A percentile compares a stretch with the other conserved stretches of the same genome.
Conservation (phyloP, 2,113 vertebrate genomes). For the Taurulus bubalis region DNA sequence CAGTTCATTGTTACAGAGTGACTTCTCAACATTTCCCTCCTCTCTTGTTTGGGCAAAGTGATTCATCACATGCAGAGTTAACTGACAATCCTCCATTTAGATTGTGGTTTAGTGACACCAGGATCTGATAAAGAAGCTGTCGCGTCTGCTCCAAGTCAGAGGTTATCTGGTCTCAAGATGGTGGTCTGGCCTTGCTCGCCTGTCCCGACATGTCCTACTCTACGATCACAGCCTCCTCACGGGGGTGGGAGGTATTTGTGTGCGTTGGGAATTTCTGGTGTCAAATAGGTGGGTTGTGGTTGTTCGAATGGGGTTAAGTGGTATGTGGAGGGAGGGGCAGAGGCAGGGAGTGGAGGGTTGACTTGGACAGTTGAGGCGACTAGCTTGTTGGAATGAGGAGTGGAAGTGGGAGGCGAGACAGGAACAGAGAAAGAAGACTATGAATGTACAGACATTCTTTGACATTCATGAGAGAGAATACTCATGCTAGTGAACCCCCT, state of each 20-base stretch:
- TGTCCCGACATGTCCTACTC: conserved; percentile 50
- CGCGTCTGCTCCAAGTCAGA: conserved; percentile 41
- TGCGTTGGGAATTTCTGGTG: conserved; percentile 54
- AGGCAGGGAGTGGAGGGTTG: conserved; percentile 35
- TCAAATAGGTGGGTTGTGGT: conserved; percentile 51
- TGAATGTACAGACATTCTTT: neutral
- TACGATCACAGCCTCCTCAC: conserved; percentile 36
- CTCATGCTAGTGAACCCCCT: neutral
- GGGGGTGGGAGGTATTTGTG: conserved; percentile 36
- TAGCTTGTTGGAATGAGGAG: conserved; percentile 38
- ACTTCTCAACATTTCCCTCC: conserved; percentile 23
- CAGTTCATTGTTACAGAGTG: neutral
- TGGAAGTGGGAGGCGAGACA: conserved; percentile 7
- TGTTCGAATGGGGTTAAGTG: conserved; percentile 61
- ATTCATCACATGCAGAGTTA: conserved; percentile 22
- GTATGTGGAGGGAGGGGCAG: conserved; percentile 66
- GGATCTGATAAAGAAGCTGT: conserved; percentile 17
- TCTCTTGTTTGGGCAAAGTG: conserved; percentile 2
- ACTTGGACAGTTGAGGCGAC: conserved; percentile 21
- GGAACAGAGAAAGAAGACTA: neutral
- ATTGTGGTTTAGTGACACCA: conserved; percentile 21
- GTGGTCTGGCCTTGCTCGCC: conserved; percentile 41
- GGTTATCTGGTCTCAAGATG: conserved; percentile 65
- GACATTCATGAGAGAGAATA: neutral
- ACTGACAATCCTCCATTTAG: conserved; percentile 29